Base-by-base conservation (phyloP, 1,140 invertebrate species). In the Coptotermes formosanus region DNA sequence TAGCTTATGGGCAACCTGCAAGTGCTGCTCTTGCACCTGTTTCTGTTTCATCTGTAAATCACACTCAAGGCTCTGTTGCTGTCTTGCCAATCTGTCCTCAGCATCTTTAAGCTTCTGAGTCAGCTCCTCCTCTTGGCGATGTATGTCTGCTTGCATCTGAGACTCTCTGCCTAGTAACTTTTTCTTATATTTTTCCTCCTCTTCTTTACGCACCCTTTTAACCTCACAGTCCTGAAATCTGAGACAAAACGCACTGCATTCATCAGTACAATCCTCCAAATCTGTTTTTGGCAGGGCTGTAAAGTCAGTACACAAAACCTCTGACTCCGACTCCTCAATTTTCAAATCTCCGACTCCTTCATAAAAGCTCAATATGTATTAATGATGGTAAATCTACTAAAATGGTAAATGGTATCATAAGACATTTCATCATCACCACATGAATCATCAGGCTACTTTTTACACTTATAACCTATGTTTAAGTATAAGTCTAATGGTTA, bases 191-290 rank as follows among this genome's bases (percentile, higher is more conserved):
- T 32, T 84, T 9, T 14, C 45, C 52, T 84, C 83, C 30, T 84
- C 83, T 84, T 84, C 43, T 25, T 55, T 84, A 16, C 45, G 44
- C 11, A 52, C 32, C 45, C 45, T 84, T 52, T 84, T 11, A 7
- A 84, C 45, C 30, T 84, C 83, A 25, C 52, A 30, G 8, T 84
- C 83, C 16, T 52, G 43, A 52, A 84, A 32, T 52, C 83, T 84
- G n/a, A 75, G 9, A 45, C 30, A 30, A 82, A 82, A 32, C 30
- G 2, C n/a, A 82, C 19, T 38, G 30, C 14, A 30, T 4, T 38
- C 43, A 82, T 43, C 25, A 82, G 16, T 11, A 82, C 30, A 82
- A 82, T 82, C 3, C n/a, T 30, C 11, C 9, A 81, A 81, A 30
- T 82, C n/a, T 30, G 12, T 14, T 82, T 69, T 69, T 69, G 16